A percentile compares a stretch with the other conserved stretches of the same genome.
These are phyloP conservation scores for Pseudolycoriella hygida DNA, from an alignment of 2,888 invertebrate species.

Conservation along the genomic window DNA sequence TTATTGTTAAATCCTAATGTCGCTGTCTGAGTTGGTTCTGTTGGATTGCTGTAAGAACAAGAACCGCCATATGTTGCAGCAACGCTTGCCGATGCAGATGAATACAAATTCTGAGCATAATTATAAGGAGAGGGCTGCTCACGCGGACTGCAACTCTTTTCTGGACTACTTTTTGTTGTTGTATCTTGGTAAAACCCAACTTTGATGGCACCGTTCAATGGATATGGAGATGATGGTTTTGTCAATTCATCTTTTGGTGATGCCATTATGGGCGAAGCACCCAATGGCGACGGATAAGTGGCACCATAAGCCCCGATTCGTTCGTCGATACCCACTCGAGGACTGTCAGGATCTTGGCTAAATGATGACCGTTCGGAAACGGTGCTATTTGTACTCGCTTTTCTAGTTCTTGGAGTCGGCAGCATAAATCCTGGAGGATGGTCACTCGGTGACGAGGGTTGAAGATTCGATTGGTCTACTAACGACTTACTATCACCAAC, in stretches of 20 bases:
- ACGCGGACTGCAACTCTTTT: slow-evolving; percentile 66
- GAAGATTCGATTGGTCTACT: neutral
- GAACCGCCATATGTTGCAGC: slow-evolving; percentile 30
- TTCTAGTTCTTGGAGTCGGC: slow-evolving; percentile 37
- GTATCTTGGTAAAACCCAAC: slow-evolving; percentile 82
- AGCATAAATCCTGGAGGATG: slow-evolving; percentile 12
- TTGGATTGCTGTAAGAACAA: slow-evolving; percentile 13
- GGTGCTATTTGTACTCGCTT: slow-evolving; percentile 63
- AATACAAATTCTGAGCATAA: slow-evolving; percentile 39
- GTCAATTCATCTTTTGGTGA: slow-evolving; percentile 51
- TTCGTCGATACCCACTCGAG: slow-evolving; percentile 42
- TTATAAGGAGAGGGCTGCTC: slow-evolving; percentile 47
- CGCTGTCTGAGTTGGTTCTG: slow-evolving; percentile 4
- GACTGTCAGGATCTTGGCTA: slow-evolving; percentile 59
- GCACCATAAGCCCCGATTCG: slow-evolving; percentile 43
- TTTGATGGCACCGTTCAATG: slow-evolving; percentile 66
- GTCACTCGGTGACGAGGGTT: slow-evolving; percentile 21
- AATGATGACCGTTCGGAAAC: slow-evolving; percentile 63
- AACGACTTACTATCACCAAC: neutral
- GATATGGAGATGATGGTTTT: slow-evolving; percentile 45
- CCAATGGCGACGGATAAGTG: slow-evolving; percentile 52
- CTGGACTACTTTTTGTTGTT: slow-evolving; percentile 68
- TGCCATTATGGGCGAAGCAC: slow-evolving; percentile 52
- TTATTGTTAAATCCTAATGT: slow-evolving; percentile 17
- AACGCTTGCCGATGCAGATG: slow-evolving; percentile 36